A percentile compares a stretch with the other conserved stretches of the same genome.
Evolutionary conservation across 2,888 invertebrate genomes (phyloP).

Genomic region (Cheilosia vernalis): DNA sequence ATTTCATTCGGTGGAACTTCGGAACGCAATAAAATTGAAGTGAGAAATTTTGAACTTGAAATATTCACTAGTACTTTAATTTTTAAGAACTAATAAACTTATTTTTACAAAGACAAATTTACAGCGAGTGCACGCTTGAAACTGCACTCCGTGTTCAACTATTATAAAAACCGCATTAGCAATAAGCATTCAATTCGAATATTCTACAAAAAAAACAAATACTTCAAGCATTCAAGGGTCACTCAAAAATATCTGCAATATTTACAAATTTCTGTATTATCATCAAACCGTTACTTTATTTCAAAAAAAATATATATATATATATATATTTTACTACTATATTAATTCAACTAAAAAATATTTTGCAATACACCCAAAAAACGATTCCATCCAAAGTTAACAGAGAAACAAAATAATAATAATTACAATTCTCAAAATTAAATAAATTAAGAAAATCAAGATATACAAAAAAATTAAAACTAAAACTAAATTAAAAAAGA

Average conservation of each 20-base stretch:
- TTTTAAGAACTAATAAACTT: constrained; percentile 5
- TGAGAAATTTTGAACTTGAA: constrained; percentile 48
- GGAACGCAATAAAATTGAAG: too few relatives aligned
- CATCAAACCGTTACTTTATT: constrained; percentile 64
- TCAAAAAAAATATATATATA: constrained; percentile 12
- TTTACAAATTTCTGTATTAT: constrained; percentile 48
- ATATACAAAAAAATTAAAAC: constrained; percentile 48
- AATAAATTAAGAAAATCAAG: constrained; percentile 38
- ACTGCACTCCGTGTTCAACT: constrained; percentile 41
- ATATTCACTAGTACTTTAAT: constrained; percentile 3
- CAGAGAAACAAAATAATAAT: constrained; percentile 30
- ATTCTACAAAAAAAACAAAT: constrained; percentile 31
- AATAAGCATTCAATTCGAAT: constrained; percentile 51
- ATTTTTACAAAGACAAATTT: not conserved
- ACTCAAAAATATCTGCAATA: constrained; percentile 73
- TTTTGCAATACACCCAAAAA: constrained; percentile 70
- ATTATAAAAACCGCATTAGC: constrained; percentile 34
- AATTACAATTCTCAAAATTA: constrained; percentile 29
- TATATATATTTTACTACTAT: constrained; percentile 47
- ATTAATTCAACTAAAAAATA: constrained; percentile 37
- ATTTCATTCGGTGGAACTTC: too few relatives aligned
- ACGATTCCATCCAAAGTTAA: constrained; percentile 68
- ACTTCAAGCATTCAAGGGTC: constrained; percentile 52
- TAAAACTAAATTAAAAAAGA: constrained; percentile 58
- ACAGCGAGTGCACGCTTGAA: constrained; percentile 33